phyloP scores from a whole-genome alignment of 2,797 vertebrate genomes.

The Poecilia velifera region DNA sequence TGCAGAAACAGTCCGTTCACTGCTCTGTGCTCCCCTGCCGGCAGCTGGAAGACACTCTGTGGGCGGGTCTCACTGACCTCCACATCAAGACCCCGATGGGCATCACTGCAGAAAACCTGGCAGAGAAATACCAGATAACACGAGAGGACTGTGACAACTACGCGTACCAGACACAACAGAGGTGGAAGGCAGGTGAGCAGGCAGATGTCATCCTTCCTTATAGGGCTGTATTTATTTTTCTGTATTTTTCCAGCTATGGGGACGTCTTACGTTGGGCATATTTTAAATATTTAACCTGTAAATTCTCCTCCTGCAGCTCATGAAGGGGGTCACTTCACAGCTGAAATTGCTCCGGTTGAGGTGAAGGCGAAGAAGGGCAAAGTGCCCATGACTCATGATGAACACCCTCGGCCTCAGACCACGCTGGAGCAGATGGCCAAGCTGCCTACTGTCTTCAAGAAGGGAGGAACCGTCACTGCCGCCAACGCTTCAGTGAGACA shows the following conservation, averaged over 20 bases:
- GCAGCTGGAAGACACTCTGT: constrained; percentile 93
- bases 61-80: constrained; percentile 88
- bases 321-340: constrained; percentile 86
- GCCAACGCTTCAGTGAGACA: constrained; percentile 93
- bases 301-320: constrained; percentile 79
- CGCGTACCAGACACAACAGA: constrained; percentile 88
- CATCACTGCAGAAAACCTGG: constrained; percentile 95
- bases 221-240: neutral
- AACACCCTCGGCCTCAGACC: constrained; percentile 92
- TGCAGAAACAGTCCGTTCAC: neutral
- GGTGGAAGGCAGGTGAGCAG: constrained; percentile 91
- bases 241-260: neutral
- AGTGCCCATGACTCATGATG: constrained; percentile 87
- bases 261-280: neutral
- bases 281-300: neutral
- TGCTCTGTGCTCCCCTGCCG: constrained; percentile 10
- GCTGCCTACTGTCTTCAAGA: constrained; percentile 91
- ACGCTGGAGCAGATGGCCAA: constrained; percentile 91
- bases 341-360: constrained; percentile 92
- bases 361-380: constrained; percentile 93
- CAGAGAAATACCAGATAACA: constrained; percentile 87
- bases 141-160: constrained; percentile 91
- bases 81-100: constrained; percentile 91
- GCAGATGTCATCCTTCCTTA: neutral
- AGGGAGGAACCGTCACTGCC: constrained; percentile 93